Base-by-base conservation (phyloP, 2,113 vertebrate genomes). In the Noctilio leporinus region DNA sequence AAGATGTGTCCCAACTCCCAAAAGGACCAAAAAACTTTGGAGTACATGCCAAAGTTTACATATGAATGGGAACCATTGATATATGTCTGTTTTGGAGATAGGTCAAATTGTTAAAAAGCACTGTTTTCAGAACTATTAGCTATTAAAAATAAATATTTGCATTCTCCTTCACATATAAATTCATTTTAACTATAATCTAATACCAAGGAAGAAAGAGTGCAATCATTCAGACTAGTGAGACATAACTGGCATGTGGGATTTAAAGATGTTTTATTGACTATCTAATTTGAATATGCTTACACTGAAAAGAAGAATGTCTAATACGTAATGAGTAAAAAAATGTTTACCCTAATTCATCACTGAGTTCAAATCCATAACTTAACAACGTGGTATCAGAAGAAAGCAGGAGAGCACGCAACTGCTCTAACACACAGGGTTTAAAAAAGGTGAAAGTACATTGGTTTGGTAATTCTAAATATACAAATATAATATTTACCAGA, bases 401-500 rank as follows among this genome's bases (percentile, higher is more conserved):
- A 96, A 84, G 93, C 86, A 95, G 80, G 17, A 96, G 93, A 95
- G 85, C 96, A 96, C 96, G 96, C 96, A 96, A 90, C 64, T 94
- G 92, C 92, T 96, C 90, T 94, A 95, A 95, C 88, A 94, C 91
- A 96, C 85, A 96, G 90, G 81, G 91, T 89, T 89, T 86, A 86
- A 96, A 93, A 97, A 86, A 95, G 67, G 73, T 94, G 76, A 86
- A 96, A 85, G 86, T 85, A 96, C 95, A 95, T 86, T 93, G 92
- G 90, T 89, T 89, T 92, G 70, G 92, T 93, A 94, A 95, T 43
- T 96, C 94, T 95, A 96, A 94, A 95, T 94, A 95, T 93, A 97
- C 95, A 97, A 96, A 97, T 97, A 95, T 92, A 94, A 55, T 88
- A 86, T 89, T 95, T 96, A 95, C 88, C 86, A 93, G 45, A 95